phyloP scores from a whole-genome alignment of 2,113 vertebrate genomes.

The Tragulus kanchil region DNA sequence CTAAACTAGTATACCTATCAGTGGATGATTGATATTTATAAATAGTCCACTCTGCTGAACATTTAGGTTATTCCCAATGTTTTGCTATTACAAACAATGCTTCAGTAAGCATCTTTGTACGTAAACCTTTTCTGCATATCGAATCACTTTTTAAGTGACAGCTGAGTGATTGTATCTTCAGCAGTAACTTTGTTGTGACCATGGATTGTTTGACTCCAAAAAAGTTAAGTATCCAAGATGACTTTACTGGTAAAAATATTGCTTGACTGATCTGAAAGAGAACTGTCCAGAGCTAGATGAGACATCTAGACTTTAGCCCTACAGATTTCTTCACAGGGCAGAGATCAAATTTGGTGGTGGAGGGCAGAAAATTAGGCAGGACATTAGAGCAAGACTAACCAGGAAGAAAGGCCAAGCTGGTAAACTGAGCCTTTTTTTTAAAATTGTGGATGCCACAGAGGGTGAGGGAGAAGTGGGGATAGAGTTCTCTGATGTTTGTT shows the following conservation, averaged over 20 bases:
- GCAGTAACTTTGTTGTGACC: conserved; percentile 4
- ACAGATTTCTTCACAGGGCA: not conserved
- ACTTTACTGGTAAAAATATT: not conserved
- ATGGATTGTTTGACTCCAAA: not conserved
- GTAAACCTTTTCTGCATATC: not conserved
- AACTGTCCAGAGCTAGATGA: not conserved
- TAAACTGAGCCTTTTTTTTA: not conserved
- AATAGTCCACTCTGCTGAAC: conserved; percentile 48
- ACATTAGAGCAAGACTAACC: not conserved
- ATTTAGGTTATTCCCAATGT: conserved; percentile 69
- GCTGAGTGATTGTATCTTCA: not conserved
- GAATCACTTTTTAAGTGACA: not conserved
- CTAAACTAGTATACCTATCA: not conserved
- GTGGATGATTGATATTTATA: conserved; percentile 58
- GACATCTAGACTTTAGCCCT: not conserved
- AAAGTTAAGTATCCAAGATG: conserved; percentile 25
- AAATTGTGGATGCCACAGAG: not conserved
- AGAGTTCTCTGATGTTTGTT: not conserved
- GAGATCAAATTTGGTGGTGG: not conserved
- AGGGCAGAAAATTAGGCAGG: not conserved
- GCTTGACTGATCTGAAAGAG: not conserved
- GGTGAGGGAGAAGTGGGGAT: not conserved
- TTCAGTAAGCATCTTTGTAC: not conserved
- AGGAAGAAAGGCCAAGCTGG: not conserved
- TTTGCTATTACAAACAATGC: conserved; percentile 42